Evolutionary conservation across 1,140 invertebrate species (phyloP).

Genomic region (Philotrypesis tridentata): DNA sequence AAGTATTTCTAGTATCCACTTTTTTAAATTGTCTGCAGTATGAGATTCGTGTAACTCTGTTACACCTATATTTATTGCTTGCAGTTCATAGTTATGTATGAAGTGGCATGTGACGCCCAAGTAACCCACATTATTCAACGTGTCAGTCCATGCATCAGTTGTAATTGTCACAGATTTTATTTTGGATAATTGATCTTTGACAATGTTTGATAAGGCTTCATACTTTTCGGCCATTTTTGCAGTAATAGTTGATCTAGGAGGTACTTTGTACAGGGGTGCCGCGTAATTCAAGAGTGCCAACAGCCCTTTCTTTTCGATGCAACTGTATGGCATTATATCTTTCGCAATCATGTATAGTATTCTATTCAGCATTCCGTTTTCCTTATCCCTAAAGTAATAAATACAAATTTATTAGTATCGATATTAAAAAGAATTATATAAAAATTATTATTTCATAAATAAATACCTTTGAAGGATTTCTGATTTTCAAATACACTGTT

Average conservation of each 20-base stretch:
- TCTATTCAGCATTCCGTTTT: conserved; percentile 33
- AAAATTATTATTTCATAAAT: too few relatives aligned
- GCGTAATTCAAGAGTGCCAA: conserved; percentile 38
- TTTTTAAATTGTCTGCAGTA: conserved; percentile 53
- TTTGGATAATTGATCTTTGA: conserved; percentile 52
- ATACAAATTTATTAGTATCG: neutral
- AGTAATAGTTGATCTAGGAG: conserved; percentile 58
- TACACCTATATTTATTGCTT: conserved; percentile 51
- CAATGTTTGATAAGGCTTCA: conserved; percentile 54
- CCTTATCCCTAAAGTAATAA: neutral
- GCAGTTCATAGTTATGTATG: conserved; percentile 40
- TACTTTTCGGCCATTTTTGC: conserved; percentile 60
- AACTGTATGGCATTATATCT: conserved; percentile 64
- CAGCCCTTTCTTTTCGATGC: conserved; percentile 69
- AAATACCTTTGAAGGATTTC: neutral
- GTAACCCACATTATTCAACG: conserved; percentile 56
- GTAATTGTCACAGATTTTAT: conserved; percentile 55
- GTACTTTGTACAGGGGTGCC: conserved; percentile 65
- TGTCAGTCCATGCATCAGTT: conserved; percentile 62
- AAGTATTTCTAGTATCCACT: conserved; percentile 56
- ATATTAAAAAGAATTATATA: neutral
- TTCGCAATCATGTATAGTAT: conserved; percentile 65
- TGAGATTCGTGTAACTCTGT: conserved; percentile 50
- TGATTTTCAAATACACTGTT: neutral
- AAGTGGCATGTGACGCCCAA: conserved; percentile 58